Base-by-base conservation (phyloP, 1,140 invertebrate species). In the Brachionus calyciflorus region DNA sequence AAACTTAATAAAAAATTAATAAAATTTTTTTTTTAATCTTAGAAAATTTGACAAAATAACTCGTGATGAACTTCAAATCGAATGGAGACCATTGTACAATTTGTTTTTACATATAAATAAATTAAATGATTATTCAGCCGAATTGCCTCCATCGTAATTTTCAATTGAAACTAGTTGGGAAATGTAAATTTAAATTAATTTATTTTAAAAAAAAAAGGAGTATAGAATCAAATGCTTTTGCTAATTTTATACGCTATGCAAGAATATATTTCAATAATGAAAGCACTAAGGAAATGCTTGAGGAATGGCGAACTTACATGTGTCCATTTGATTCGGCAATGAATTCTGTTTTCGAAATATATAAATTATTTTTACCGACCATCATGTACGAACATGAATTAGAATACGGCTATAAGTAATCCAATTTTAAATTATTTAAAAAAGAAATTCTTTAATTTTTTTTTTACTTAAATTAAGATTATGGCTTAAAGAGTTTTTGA, bases 251-350 rank as follows among this genome's bases (percentile, higher is more conserved):
- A 14, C 33, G 40, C 17, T 65, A 65, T 65, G 60, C 60, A 44
- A 17, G 70, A 14, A 49, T 89, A 41, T 93, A 92, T 83, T 93
- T 93, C 81, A 87, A 89, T 4, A 80, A 88, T 19, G 83, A 85
- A 19, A 89, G 93, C 1, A 94, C 93, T 0, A 88, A 90, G 84
- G 93, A 96, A 85, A 94, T 97, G 80, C 82, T 96, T 70, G 91
- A 91, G 78, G 90, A 92, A 84, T 88, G 92, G 80, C 86, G 90
- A 68, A 93, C 93, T 14, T 86, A 88, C 75, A 80, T 93, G 79
- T 91, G 90, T 85, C 89, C 92, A 75, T 87, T 84, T 83, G 85
- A 92, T 82, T 73, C 82, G 75, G 85, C 87, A 79, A 88, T 90
- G 83, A 78, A 86, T 40, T 82, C 87, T 78, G 88, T 87, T 3